Conservation (phyloP, 1,140 invertebrate species). For the Augochlora pura region DNA sequence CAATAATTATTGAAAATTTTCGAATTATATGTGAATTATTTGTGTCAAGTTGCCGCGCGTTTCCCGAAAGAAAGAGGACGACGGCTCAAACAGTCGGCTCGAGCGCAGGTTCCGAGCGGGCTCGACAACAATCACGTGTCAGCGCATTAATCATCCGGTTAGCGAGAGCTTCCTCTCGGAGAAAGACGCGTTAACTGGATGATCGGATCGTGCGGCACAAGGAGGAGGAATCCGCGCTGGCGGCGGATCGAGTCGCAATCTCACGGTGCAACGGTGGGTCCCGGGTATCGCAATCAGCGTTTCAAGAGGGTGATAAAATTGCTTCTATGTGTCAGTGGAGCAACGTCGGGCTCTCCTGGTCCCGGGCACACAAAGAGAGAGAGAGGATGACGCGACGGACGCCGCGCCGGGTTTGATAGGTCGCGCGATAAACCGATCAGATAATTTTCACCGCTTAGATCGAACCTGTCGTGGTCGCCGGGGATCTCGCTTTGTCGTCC, state of each 20-base stretch:
- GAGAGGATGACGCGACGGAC: conserved; percentile 44
- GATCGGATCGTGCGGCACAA: not conserved
- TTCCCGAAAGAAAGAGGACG: too few relatives aligned
- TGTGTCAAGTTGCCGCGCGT: too few relatives aligned
- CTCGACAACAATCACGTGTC: not conserved
- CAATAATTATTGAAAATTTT: too few relatives aligned
- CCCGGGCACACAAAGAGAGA: not conserved
- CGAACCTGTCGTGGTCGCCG: conserved; percentile 63
- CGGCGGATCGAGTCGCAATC: not conserved
- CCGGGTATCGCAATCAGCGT: not conserved
- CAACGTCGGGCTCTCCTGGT: not conserved
- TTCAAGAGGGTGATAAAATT: conserved; percentile 18
- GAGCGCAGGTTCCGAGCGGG: not conserved
- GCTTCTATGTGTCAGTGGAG: conserved; percentile 29
- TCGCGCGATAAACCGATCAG: conserved; percentile 45
- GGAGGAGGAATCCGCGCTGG: not conserved
- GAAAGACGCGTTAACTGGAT: not conserved
- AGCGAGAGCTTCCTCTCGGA: not conserved
- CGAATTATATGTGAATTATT: too few relatives aligned
- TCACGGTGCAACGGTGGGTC: conserved; percentile 8
- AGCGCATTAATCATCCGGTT: not conserved
- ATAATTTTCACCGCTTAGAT: conserved; percentile 62
- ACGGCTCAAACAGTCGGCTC: too few relatives aligned
- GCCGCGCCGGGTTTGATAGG: not conserved
- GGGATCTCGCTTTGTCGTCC: conserved; percentile 35